Conservation (phyloP, 2,797 vertebrate genomes). For the Chaenodraco wilsoni region DNA sequence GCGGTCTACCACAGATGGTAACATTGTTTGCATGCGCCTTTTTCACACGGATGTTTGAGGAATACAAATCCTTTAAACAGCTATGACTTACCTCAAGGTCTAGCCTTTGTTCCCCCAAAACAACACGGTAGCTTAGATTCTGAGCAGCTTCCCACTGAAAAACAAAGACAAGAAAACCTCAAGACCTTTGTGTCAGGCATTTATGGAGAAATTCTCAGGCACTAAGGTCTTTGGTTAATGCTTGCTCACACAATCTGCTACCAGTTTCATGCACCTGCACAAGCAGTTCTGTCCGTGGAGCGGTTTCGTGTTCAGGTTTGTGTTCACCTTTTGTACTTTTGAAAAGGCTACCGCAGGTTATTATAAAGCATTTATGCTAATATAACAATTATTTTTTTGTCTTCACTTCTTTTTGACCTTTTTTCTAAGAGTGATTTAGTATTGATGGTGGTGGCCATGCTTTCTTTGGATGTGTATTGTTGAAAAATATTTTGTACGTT, state of each 20-base stretch:
- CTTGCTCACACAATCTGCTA: constrained; percentile 39
- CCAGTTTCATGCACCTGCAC: constrained; percentile 55
- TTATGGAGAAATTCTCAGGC: constrained; percentile 28
- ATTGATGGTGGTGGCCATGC: no score
- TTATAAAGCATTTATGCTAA: neutral
- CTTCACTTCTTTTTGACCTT: neutral
- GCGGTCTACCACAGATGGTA: constrained; percentile 33
- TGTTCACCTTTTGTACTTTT: constrained; percentile 16
- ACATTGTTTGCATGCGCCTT: constrained; percentile 31
- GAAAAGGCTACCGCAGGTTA: neutral
- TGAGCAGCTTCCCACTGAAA: constrained; percentile 31
- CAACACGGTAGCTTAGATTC: constrained; percentile 45
- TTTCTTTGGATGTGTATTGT: no score
- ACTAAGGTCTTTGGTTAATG: constrained; percentile 28
- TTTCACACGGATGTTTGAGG: constrained; percentile 35
- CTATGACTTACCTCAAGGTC: constrained; percentile 44
- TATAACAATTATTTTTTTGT: neutral
- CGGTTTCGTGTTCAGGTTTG: constrained; percentile 8
- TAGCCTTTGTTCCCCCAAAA: constrained; percentile 41
- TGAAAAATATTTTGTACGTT: no score
- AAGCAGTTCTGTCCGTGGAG: constrained; percentile 43
- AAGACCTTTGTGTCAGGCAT: constrained; percentile 43
- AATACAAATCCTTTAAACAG: constrained; percentile 42
- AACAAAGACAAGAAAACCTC: constrained; percentile 53
- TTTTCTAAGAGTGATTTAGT: neutral